Base-by-base conservation (phyloP, 2,113 vertebrate species). In the Proterorhinus semilunaris region DNA sequence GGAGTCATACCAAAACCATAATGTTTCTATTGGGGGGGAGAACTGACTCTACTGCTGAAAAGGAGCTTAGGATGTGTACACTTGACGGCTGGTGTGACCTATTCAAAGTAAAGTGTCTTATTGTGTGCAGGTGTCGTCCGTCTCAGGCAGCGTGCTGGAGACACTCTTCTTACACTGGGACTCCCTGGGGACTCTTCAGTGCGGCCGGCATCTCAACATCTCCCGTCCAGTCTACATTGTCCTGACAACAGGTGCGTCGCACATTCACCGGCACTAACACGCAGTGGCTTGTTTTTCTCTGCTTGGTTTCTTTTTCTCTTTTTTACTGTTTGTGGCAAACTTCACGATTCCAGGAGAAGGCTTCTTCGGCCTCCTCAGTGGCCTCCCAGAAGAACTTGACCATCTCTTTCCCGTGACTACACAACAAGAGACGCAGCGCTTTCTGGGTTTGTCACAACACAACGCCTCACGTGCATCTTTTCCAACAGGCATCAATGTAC, bases 301-400 rank as follows among this genome's bases (percentile, higher is more conserved):
- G 53, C 17, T 21, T 50, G 16, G 27, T 55, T 27, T 10, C 53
- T 55, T 55, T 15, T 12, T 48, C 62, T 13, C 50, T 47, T 2
- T 55, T 27, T 55, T 5, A 47, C 7, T 50, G 6, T n/a, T 76
- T 46, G 10, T 45, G 7, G 10, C 36, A 15, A 43, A 61, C 53
- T 50, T 50, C 86, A 5, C 81, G 94, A 93, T 44, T 64, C 67
- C 75, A 70, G 89, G 81, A 8, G 27, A 52, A 10, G 95, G 95
- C 15, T 97, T 98, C 81, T 69, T 92, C 36, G 95, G 95, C 3
- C 82, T 96, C 21, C 91, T 92, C 65, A 83, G 84, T 0, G 89
- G 93, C 5, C 82, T 94, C 57, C 89, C 82, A 16, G 70, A 88
- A 44, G 68, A 90, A 6, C 49, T 98, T 0, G 78, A 76, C 6